Base-by-base conservation (phyloP, 2,113 vertebrate genomes). In the Rhinichthys klamathensis region DNA sequence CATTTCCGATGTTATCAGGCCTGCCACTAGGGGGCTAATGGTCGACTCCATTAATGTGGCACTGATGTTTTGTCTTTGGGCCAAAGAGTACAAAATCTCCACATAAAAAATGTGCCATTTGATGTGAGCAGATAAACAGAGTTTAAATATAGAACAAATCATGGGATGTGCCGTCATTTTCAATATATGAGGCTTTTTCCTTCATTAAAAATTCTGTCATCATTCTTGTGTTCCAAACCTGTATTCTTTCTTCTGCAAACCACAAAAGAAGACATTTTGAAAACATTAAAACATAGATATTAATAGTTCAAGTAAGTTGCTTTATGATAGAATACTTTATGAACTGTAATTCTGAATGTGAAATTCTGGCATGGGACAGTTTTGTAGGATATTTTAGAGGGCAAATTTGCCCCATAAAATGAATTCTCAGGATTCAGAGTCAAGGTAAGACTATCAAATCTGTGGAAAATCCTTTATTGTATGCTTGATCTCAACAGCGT, bases 21-120 rank as follows among this genome's bases (percentile, higher is more conserved):
- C 27, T n/a, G 75, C 35, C 63, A 74, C 56, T 75, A 67, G 63
- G 75, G 80, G 86, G 54, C 54, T 79, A 77, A 85, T 81, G 83
- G 7, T 25, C 38, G 21, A n/a, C 41, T 82, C 72, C 83, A 76
- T 87, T 85, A 35, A n/a, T n/a, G 46, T 35, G 41, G 44, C 10
- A n/a, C 46, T 73, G 75, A 27, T 16, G 11, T 56, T 38, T 81
- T 60, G 49, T 70, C 35, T 70, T 85, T 61, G 32, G 23, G 49
- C 38, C 13, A 85, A 80, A 51, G 67, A 49, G 60, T 69, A 13
- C 80, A 56, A 63, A 65, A 83, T 79, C 44, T 54, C 16, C 58
- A 65, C 30, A 77, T 67, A 54, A 84, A 30, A 74, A 80, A 67
- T 10, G 12, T 49, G 38, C 60, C 67, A 32, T 11, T 23, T 65